phyloP scores from a whole-genome alignment of 2,888 invertebrate species.

The Hipparchia semele region DNA sequence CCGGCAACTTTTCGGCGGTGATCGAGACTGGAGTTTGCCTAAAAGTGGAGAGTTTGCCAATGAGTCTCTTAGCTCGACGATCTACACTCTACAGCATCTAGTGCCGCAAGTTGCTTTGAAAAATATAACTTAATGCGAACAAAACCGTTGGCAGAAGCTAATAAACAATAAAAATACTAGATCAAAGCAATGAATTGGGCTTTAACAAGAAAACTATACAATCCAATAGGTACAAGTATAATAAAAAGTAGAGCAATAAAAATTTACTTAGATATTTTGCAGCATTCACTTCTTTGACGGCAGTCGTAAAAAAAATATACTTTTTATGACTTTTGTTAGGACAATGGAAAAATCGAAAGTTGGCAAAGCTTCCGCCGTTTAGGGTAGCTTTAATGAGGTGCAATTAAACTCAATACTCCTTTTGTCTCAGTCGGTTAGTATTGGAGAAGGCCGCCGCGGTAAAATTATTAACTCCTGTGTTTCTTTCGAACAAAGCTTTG shows the following conservation, averaged over 20 bases:
- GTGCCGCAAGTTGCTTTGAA: too few species aligned
- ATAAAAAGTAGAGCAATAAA: not conserved
- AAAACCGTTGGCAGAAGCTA: too few species aligned
- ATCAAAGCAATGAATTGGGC: not conserved
- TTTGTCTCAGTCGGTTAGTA: slow-evolving; percentile 13
- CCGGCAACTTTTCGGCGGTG: too few species aligned
- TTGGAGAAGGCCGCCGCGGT: slow-evolving; percentile 10
- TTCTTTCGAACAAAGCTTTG: slow-evolving; percentile 5
- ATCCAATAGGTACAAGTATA: not conserved
- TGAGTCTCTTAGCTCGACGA: too few species aligned
- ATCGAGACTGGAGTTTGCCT: too few species aligned
- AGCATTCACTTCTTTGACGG: not conserved
- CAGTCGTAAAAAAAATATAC: slow-evolving; percentile 11
- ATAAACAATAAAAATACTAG: not conserved
- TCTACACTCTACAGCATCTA: too few species aligned
- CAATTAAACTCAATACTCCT: slow-evolving; percentile 17
- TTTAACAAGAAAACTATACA: not conserved
- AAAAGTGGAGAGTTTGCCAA: too few species aligned
- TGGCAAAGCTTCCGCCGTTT: slow-evolving; percentile 4
- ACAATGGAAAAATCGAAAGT: slow-evolving; percentile 27
- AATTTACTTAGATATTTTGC: not conserved
- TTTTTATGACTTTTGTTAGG: slow-evolving; percentile 20
- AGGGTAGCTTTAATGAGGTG: slow-evolving; percentile 19
- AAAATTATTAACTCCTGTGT: slow-evolving; percentile 14
- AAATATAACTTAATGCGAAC: too few species aligned